A percentile compares a stretch with the other conserved stretches of the same genome.
These are phyloP conservation scores for Cerceris ruficornis DNA, from an alignment of 2,888 invertebrate species.

Conservation along the genomic window DNA sequence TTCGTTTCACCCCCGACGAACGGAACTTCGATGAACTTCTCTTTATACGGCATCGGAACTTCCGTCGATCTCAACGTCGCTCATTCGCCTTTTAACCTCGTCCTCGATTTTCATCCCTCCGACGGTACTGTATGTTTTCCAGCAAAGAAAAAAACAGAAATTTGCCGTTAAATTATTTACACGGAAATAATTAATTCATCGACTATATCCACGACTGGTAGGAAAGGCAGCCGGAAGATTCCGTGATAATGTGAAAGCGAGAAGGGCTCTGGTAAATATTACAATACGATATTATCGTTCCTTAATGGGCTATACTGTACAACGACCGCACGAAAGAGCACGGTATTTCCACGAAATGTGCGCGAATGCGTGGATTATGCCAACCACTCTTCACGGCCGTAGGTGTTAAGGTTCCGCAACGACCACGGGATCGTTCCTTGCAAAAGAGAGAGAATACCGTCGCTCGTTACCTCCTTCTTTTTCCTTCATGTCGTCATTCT, in stretches of 20 bases:
- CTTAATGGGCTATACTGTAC: conserved; percentile 49
- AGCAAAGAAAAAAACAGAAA: too few species aligned
- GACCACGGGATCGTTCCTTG: neutral
- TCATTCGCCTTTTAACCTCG: neutral
- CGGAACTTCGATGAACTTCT: too few species aligned
- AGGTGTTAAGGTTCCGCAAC: neutral
- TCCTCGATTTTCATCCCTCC: neutral
- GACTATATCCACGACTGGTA: conserved; percentile 12
- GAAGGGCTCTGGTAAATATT: conserved; percentile 52
- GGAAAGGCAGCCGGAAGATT: conserved; percentile 13
- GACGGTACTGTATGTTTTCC: too few species aligned
- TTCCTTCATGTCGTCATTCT: neutral
- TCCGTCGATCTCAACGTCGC: neutral
- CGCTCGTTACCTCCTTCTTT: neutral
- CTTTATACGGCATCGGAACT: too few species aligned
- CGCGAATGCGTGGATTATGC: conserved; percentile 31
- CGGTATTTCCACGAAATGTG: conserved; percentile 51
- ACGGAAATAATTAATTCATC: conserved; percentile 37
- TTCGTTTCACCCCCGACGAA: too few species aligned
- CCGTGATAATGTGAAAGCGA: conserved; percentile 55
- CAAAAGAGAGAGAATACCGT: neutral
- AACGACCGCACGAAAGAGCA: conserved; percentile 35
- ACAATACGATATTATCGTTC: conserved; percentile 56
- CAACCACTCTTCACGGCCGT: conserved; percentile 14
- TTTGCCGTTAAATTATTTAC: neutral